phyloP scores from a whole-genome alignment of 2,113 vertebrate species.

The Toxotes chatareus region DNA sequence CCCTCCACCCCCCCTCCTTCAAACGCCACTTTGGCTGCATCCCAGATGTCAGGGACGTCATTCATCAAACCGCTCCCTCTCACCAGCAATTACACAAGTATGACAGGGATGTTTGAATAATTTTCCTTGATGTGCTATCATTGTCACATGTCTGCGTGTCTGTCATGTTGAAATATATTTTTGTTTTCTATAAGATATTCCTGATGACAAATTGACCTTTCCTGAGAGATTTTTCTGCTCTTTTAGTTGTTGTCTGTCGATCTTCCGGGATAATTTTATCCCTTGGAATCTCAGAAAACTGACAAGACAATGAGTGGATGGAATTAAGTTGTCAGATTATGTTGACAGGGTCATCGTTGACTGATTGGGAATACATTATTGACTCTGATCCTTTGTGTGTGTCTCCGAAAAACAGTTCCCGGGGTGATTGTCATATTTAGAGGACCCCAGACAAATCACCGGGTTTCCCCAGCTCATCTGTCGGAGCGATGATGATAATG shows the following conservation, averaged over 20 bases:
- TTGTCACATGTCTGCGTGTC: conserved; percentile 46
- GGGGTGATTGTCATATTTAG: conserved; percentile 39
- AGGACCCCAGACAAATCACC: conserved; percentile 51
- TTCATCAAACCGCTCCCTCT: conserved; percentile 62
- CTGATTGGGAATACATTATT: not conserved
- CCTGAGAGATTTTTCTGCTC: not conserved
- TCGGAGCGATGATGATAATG: conserved; percentile 12
- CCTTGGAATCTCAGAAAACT: conserved; percentile 22
- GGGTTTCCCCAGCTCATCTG: conserved; percentile 54
- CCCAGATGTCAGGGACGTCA: conserved; percentile 69
- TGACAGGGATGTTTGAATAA: conserved; percentile 62
- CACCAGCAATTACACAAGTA: conserved; percentile 67
- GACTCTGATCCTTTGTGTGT: conserved; percentile 33
- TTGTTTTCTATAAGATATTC: conserved; percentile 3
- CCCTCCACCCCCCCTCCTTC: conserved; percentile 15
- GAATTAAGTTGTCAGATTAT: conserved; percentile 56
- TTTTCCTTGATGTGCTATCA: conserved; percentile 47
- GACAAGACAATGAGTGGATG: conserved; percentile 51
- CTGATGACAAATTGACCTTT: conserved; percentile 8
- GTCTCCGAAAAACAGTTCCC: conserved; percentile 14
- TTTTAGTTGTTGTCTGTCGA: conserved; percentile 20
- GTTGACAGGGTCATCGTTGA: conserved; percentile 10
- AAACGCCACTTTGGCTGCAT: conserved; percentile 60
- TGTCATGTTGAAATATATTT: conserved; percentile 13
- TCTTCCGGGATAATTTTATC: conserved; percentile 48